A percentile compares a stretch with the other conserved stretches of the same genome.
Evolutionary conservation across 1,140 invertebrate genomes (phyloP).

Genomic region (Coboldia fuscipes): DNA sequence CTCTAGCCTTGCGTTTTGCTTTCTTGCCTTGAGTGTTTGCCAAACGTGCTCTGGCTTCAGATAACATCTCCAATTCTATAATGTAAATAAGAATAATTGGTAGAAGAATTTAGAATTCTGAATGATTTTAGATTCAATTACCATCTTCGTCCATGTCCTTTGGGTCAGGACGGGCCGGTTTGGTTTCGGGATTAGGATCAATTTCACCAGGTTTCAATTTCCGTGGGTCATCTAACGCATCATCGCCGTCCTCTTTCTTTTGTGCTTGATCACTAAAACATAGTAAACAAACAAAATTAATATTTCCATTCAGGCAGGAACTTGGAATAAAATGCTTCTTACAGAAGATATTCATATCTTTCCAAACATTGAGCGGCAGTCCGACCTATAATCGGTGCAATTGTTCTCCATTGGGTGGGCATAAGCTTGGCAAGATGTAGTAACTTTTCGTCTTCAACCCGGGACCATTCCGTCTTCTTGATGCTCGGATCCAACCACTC

Average conservation of each 20-base stretch:
- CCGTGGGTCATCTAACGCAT: slow-evolving; percentile 78
- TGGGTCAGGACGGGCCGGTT: slow-evolving; percentile 96
- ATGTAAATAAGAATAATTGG: slow-evolving; percentile 11
- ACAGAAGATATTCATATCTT: slow-evolving; percentile 90
- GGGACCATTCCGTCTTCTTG: slow-evolving; percentile 99
- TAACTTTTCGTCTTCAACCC: slow-evolving; percentile 97
- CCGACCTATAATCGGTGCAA: slow-evolving; percentile 94
- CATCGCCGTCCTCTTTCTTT: slow-evolving; percentile 89
- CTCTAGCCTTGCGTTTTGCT: slow-evolving; percentile 93
- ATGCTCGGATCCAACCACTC: slow-evolving; percentile 99
- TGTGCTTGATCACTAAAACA: slow-evolving; percentile 85
- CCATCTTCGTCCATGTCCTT: slow-evolving; percentile 99
- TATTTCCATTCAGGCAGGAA: neutral
- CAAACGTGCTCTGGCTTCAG: slow-evolving; percentile 89
- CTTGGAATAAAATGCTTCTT: slow-evolving; percentile 12
- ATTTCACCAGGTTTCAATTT: slow-evolving; percentile 98
- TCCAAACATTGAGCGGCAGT: slow-evolving; percentile 98
- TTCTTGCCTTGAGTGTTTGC: slow-evolving; percentile 99
- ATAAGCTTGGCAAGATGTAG: slow-evolving; percentile 95
- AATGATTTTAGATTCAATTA: slow-evolving; percentile 15
- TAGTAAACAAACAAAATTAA: neutral
- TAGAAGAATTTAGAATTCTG: slow-evolving; percentile 4
- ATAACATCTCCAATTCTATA: slow-evolving; percentile 93
- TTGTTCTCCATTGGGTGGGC: slow-evolving; percentile 99
- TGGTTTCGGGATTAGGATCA: slow-evolving; percentile 98